Conservation (phyloP, 1,140 invertebrate species). For the Nebria ingens region DNA sequence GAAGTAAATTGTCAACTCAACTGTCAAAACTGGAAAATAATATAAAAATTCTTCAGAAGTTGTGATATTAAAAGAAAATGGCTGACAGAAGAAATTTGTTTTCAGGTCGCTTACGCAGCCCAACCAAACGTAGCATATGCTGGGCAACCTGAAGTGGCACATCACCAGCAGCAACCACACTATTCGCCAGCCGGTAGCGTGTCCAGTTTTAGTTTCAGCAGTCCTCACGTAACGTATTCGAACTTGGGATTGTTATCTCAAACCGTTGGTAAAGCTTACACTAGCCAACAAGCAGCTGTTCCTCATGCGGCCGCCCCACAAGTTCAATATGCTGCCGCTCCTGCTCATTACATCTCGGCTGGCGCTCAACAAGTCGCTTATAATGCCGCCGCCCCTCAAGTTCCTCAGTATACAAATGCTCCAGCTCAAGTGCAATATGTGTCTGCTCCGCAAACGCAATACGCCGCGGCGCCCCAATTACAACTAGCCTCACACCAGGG, state of each 20-base stretch:
- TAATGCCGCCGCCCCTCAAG: constrained; percentile 15
- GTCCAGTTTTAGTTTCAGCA: constrained; percentile 27
- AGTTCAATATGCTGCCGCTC: neutral
- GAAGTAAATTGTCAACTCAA: too few relatives aligned
- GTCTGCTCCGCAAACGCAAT: neutral
- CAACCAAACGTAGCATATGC: neutral
- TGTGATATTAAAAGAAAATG: too few relatives aligned
- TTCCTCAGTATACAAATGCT: constrained; percentile 3
- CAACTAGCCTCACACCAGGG: constrained; percentile 11
- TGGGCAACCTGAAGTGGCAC: neutral
- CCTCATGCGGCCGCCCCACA: neutral
- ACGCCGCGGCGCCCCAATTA: constrained; percentile 9
- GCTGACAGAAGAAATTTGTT: too few relatives aligned
- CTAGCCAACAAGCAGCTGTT: constrained; percentile 12
- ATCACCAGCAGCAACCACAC: constrained; percentile 3
- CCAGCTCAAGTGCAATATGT: constrained; percentile 12
- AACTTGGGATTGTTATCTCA: constrained; percentile 25
- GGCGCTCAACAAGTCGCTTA: constrained; percentile 17
- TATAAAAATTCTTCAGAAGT: too few relatives aligned
- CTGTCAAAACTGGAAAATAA: too few relatives aligned
- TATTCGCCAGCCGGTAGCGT: constrained; percentile 28
- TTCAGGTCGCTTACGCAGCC: constrained; percentile 12
- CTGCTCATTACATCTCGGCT: constrained; percentile 2
- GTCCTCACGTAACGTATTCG: constrained; percentile 28
- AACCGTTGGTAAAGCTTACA: constrained; percentile 20